Evolutionary conservation across 2,888 invertebrate genomes (phyloP), one percentile per base, ranked within the genome.

Genomic region (Philopedon plagiatum): DNA sequence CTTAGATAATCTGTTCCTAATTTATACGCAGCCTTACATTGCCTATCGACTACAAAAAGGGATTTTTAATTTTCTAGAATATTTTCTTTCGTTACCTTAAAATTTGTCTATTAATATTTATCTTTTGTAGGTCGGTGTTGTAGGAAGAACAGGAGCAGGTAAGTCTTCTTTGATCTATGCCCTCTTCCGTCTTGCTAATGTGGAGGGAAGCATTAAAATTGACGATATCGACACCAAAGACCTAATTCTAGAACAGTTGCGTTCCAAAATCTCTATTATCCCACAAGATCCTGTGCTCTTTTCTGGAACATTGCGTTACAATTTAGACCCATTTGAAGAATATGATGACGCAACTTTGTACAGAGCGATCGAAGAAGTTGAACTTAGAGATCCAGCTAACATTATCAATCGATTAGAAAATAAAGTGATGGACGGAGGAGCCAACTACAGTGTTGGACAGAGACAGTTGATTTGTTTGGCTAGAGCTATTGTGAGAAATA

Each of bases 391-490:
- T 62, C 88, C 90, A 0, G 87, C 93, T 0, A 86, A 88, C 7
- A 88, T 90, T 8, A 85, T 88, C 1, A 87, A 88, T 64, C 88
- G 89, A 32, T 84, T 95, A 37, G 91, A 93, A 79, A 90, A 90
- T 76, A 88, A 90, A 81, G 93, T 92, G 72, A 91, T 89, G 61
- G 94, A 92, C 86, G 92, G 92, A 11, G 94, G 94, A 0, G 88
- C 90, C 0, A 94, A 94, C 85, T 94, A 95, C 84, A 96, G 96
- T 65, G 92, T 96, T 4, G 97, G 97, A 0, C 97, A 97, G 83
- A 87, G 95, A 8, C 97, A 97, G 83, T 86, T 97, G 58, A 91
- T 97, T 93, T 97, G 78, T 86, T 97, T n/a, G n/a, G n/a, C n/a
- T n/a, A n/a, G n/a, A n/a, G n/a, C n/a, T n/a, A n/a, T n/a, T n/a